These are phyloP conservation scores for Deilephila elpenor DNA, from an alignment of 2,888 invertebrate species.

Conservation along the genomic window DNA sequence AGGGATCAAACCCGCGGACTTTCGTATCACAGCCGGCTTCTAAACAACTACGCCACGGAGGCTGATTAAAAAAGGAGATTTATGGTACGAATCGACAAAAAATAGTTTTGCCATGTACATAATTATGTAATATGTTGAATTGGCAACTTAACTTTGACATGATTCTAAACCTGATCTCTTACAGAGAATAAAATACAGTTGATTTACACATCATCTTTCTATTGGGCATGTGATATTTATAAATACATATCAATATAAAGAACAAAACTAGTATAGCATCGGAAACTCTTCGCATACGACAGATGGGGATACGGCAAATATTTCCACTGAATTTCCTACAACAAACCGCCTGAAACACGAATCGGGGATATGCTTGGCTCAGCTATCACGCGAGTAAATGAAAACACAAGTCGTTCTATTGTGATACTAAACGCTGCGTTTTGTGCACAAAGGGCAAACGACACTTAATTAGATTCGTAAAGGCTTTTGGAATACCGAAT, in stretches of 20 bases:
- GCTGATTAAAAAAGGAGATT: no score
- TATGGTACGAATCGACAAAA: no score
- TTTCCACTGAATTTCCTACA: conserved; percentile 59
- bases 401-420: conserved; percentile 38
- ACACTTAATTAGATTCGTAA: neutral
- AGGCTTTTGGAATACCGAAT: neutral
- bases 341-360: conserved; percentile 61
- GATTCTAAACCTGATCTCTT: no score
- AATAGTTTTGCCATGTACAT: no score
- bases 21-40: no score
- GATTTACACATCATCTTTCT: no score
- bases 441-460: neutral
- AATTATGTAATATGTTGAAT: no score
- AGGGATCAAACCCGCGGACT: no score
- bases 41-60: no score
- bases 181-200: no score
- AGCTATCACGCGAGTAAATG: conserved; percentile 37
- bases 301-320: conserved; percentile 58
- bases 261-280: conserved; percentile 38
- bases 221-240: no score
- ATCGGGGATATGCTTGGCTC: conserved; percentile 55
- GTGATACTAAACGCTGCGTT: conserved; percentile 30
- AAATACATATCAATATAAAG: neutral
- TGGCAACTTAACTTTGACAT: no score
- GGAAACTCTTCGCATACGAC: conserved; percentile 39